phyloP scores from a whole-genome alignment of 2,113 vertebrate genomes.

The Leucoraja erinaceus region DNA sequence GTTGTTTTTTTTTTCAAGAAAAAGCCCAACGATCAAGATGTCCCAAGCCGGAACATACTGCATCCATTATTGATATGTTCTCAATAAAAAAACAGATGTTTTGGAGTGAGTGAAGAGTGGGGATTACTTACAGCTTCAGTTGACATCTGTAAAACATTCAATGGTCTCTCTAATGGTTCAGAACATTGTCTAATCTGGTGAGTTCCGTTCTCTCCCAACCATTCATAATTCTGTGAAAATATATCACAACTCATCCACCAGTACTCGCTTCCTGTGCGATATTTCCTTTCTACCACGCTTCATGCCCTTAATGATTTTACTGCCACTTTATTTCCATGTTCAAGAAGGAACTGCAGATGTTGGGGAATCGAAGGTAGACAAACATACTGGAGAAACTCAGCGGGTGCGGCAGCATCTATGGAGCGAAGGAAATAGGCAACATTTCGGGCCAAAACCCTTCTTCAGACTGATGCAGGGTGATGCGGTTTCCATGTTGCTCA shows the following conservation, averaged over 20 bases:
- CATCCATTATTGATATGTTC: not conserved
- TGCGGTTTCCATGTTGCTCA: not conserved
- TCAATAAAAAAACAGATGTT: not conserved
- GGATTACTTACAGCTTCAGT: not conserved
- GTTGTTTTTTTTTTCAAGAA: not conserved
- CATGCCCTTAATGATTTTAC: not conserved
- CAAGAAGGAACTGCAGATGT: no score
- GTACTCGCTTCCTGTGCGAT: not conserved
- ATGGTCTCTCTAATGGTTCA: not conserved
- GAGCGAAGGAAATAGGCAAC: no score
- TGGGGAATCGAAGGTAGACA: no score
- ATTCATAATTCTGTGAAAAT: not conserved
- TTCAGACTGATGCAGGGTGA: no score
- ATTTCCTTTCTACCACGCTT: not conserved
- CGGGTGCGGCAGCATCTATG: no score
- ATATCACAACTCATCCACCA: not conserved
- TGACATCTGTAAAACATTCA: not conserved
- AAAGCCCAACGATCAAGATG: not conserved
- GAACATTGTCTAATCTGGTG: not conserved
- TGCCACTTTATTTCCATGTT: not conserved
- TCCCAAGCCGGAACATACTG: not conserved
- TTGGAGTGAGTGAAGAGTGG: not conserved
- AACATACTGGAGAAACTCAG: no score
- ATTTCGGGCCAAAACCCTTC: no score
- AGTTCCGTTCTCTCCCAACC: not conserved